Evolutionary conservation across 2,888 invertebrate species (phyloP).

Genomic region (Ametastegia equiseti): DNA sequence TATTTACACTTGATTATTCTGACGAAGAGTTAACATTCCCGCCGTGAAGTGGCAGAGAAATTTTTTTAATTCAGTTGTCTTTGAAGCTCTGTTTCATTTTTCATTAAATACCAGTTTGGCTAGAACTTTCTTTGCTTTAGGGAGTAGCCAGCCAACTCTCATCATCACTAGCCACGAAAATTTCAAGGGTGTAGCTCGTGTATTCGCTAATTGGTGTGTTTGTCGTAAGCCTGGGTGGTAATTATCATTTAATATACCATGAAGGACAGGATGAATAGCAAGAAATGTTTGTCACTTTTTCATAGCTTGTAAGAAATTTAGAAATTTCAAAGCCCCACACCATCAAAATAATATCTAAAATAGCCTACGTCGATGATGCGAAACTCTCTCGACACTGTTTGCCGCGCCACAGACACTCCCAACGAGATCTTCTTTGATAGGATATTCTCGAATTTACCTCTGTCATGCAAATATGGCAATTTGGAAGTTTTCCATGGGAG

Average conservation of each 20-base stretch:
- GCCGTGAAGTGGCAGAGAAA: neutral
- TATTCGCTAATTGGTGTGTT: neutral
- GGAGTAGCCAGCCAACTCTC: neutral
- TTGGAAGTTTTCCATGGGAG: neutral
- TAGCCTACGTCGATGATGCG: neutral
- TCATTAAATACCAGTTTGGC: neutral
- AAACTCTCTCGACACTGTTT: conserved; percentile 4
- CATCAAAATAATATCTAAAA: too few species aligned
- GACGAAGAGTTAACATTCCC: neutral
- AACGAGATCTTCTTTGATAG: conserved; percentile 9
- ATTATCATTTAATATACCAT: neutral
- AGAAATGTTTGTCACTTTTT: neutral
- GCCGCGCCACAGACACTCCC: conserved; percentile 8
- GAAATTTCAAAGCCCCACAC: neutral
- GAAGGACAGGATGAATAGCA: neutral
- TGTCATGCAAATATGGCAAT: conserved; percentile 33
- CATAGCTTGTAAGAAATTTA: neutral
- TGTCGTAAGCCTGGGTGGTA: neutral
- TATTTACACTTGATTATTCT: neutral
- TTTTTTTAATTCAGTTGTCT: neutral
- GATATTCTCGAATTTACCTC: conserved; percentile 9
- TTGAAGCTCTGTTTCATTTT: neutral
- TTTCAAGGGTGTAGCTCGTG: neutral
- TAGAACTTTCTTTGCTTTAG: neutral
- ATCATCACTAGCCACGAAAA: neutral